A percentile compares a stretch with the other conserved stretches of the same genome.
Evolutionary conservation across 2,113 vertebrate species (phyloP).

Genomic region (Sceloporus undulatus): DNA sequence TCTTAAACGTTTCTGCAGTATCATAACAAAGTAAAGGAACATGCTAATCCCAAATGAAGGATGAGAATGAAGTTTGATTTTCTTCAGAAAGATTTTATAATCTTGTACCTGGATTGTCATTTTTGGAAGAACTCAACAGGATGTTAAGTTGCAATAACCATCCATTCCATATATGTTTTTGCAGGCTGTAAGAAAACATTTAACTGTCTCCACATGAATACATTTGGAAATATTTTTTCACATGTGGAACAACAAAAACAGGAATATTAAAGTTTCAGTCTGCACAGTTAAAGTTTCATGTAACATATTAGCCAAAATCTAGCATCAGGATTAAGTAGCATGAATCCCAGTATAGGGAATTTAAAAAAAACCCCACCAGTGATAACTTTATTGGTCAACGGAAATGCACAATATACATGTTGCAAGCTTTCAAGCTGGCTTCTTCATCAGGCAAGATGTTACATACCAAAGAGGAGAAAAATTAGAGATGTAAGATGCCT

Average conservation of each 20-base stretch:
- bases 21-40: neutral
- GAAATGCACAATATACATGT: no score
- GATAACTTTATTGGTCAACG: no score
- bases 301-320: neutral
- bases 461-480: no score
- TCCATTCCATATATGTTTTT: neutral
- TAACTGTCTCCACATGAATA: neutral
- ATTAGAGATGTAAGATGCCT: no score
- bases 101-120: neutral
- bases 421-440: no score
- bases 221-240: slow-evolving; percentile 3
- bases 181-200: neutral
- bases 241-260: neutral
- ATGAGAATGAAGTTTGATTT: neutral
- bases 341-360: no score
- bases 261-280: neutral
- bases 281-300: neutral
- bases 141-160: neutral
- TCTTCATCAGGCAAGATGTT: no score
- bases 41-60: neutral
- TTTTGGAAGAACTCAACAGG: neutral
- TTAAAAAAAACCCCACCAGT: no score
- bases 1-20: slow-evolving; percentile 1
- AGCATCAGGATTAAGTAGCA: no score
- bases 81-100: neutral